Conservation (phyloP, 2,113 vertebrate species). For the Sinocyclocheilus anshuiensis region DNA sequence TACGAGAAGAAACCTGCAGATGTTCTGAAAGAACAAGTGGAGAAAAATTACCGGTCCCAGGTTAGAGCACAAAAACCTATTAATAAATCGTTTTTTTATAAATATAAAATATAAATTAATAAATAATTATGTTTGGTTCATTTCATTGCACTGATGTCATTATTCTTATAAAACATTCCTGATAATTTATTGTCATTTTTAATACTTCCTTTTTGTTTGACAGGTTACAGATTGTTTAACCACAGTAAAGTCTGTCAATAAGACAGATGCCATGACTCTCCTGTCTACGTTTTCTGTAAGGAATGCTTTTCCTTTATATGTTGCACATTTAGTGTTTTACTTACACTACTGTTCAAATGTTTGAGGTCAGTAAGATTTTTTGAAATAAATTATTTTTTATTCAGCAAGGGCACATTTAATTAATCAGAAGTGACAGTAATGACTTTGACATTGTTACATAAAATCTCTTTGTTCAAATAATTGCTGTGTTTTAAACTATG, state of each 20-base stretch:
- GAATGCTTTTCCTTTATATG: background rate
- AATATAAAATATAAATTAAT: no score
- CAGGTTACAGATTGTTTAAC: constrained; percentile 90
- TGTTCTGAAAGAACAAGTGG: constrained; percentile 84
- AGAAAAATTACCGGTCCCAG: constrained; percentile 84
- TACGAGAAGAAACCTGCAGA: constrained; percentile 93
- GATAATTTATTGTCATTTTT: background rate
- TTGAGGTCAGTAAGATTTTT: background rate
- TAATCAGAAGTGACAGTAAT: background rate
- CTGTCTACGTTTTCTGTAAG: constrained; percentile 86
- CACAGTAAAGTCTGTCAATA: constrained; percentile 88
- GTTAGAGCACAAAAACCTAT: constrained; percentile 61
- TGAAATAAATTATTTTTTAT: background rate
- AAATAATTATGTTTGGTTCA: background rate
- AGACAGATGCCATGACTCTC: constrained; percentile 83
- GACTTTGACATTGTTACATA: no score
- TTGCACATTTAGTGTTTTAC: background rate
- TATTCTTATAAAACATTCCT: background rate
- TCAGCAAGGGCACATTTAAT: background rate
- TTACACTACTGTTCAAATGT: background rate
- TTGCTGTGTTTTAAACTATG: no score
- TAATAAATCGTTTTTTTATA: no score
- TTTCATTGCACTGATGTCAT: background rate
- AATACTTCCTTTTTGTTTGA: constrained; percentile 10
- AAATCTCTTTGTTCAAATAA: no score